Evolutionary conservation across 2,888 invertebrate genomes (phyloP).

Genomic region (Poecilobothrus nobilitatus): DNA sequence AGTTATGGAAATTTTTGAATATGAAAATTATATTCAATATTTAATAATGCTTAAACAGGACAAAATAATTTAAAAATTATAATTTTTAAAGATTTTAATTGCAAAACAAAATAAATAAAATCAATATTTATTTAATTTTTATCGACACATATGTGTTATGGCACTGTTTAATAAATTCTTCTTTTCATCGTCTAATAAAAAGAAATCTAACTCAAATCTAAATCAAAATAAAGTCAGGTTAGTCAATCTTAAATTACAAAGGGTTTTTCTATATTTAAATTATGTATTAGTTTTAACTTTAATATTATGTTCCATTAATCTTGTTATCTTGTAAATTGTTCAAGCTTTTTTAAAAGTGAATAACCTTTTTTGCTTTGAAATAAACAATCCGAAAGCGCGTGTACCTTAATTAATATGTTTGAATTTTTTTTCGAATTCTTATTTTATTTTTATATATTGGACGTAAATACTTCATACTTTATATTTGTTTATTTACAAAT

Average conservation of each 20-base stretch:
- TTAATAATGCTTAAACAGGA: background rate
- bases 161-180: slow-evolving; percentile 68
- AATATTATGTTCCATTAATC: too few species aligned
- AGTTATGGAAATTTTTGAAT: background rate
- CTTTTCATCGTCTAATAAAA: slow-evolving; percentile 43
- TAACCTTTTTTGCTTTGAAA: too few species aligned
- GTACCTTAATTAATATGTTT: background rate
- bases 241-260: background rate
- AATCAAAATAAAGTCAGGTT: background rate
- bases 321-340: too few species aligned
- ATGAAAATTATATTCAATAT: background rate
- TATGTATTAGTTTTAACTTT: too few species aligned
- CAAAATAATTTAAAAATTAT: background rate
- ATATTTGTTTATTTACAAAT: too few species aligned
- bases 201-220: background rate
- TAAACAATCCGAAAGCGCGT: too few species aligned
- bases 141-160: slow-evolving; percentile 45
- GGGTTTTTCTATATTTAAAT: too few species aligned
- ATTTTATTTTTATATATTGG: too few species aligned
- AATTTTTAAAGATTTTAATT: background rate
- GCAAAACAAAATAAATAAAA: background rate
- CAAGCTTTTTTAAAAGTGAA: too few species aligned
- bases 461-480: too few species aligned
- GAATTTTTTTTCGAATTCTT: background rate
- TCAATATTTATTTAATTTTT: too few species aligned